Base-by-base conservation (phyloP, 2,888 invertebrate genomes). In the Scelioninae gen. 1 region DNA sequence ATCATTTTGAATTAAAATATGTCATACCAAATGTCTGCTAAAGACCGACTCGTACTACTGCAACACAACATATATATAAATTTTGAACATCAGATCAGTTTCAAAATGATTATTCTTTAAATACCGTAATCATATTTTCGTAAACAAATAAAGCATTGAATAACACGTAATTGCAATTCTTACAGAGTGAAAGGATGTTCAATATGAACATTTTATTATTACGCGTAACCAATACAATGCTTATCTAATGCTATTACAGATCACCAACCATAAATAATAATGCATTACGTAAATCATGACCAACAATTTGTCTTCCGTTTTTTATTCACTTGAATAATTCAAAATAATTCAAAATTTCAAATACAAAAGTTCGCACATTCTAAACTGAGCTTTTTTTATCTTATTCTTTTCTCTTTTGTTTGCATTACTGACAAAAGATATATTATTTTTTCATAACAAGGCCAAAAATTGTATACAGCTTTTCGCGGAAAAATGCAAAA, bases 41-140 rank as follows among this genome's bases (percentile, higher is more conserved):
- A 74, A 63, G 56, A 43, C 72, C 56, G 76, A 51, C 69, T 83
- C 69, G 74, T 85, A 83, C 82, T 62, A 83, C 82, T 85, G 75
- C 5, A 34, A 34, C 8, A 34, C 8, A 7, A 34, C 34, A 34
- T 7, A 34, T 5, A 7, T 11, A 0, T 6, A 31, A n/a, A 29
- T 29, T 9, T 15, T 5, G 45, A 11, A 15, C 15, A 4, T 15
- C 45, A 45, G n/a, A n/a, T n/a, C n/a, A n/a, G n/a, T n/a, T n/a
- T n/a, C n/a, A n/a, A n/a, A n/a, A n/a, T n/a, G n/a, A n/a, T n/a
- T n/a, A n/a, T n/a, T n/a, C 15, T 45, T 34, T 7, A 5, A 15
- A 45, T 45, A 10, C 15, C 13, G 45, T 15, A 10, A 45, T 45
- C 15, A n/a, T n/a, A 45, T 5, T 45, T 45, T 45, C 13, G 16